Evolutionary conservation across 1,140 invertebrate species (phyloP), one percentile per base, ranked within the genome.

Genomic region (Zaprionus vittiger): DNA sequence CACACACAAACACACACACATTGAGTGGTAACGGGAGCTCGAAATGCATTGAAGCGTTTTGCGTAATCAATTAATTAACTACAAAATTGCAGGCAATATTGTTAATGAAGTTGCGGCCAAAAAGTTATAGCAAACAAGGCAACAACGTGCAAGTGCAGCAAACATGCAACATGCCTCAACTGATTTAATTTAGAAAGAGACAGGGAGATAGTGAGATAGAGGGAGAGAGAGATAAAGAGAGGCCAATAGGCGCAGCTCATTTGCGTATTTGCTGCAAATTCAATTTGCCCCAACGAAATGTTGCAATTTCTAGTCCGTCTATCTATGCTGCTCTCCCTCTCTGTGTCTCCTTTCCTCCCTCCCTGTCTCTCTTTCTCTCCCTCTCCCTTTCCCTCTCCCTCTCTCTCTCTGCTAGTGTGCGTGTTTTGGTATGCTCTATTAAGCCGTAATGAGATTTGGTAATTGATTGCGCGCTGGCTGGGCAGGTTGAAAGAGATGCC

Each of bases 361-460:
- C 38, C 14, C 14, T 2, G 6, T n/a, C 3, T 6, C 15, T 38
- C 37, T n/a, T 15, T 6, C n/a, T 4, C n/a, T 3, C n/a, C 9
- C 7, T 9, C 41, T 47, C n/a, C 9, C 41, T 9, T n/a, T 44
- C n/a, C 7, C 41, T 17, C 15, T 17, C n/a, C 6, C 41, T 41
- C 38, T n/a, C 4, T 15, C n/a, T n/a, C 41, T 9, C 5, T n/a
- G n/a, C 2, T 17, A 9, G 41, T 47, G n/a, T 47, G 41, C 41
- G 41, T 73, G 20, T 52, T 57, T 76, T 55, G 72, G 44, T 67
- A 89, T 77, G 85, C 85, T 90, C 85, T 90, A 90, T 90, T 90
- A 90, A 90, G 73, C 69, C 70, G 85, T 90, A 90, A 90, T 90
- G 79, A 85, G 85, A 90, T 90, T 90, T 82, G 81, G 82, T 90